phyloP scores from a whole-genome alignment of 2,888 invertebrate genomes.

The Petrolisthes manimaculis region DNA sequence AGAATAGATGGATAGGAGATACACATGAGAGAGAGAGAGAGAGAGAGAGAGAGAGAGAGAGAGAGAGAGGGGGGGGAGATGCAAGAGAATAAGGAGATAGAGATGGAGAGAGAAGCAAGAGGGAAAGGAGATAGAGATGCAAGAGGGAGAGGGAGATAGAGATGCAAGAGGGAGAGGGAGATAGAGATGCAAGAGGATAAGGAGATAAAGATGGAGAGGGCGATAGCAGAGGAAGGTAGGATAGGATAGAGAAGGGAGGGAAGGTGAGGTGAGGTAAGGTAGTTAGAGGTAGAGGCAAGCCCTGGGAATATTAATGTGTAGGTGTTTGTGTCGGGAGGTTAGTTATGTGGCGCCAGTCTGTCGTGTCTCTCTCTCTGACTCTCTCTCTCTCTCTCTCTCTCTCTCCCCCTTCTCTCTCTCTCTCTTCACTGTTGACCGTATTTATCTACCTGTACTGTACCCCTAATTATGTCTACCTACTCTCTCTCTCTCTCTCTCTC shows the following conservation, averaged over 20 bases:
- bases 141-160: neutral
- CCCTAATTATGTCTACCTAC: neutral
- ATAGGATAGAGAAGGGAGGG: neutral
- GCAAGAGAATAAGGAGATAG: neutral
- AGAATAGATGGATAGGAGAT: neutral
- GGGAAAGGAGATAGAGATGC: neutral
- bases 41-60: neutral
- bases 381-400: neutral
- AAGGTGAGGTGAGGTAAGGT: neutral
- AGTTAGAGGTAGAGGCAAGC: neutral
- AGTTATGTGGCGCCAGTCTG: neutral
- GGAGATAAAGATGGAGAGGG: constrained; percentile 8
- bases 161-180: neutral
- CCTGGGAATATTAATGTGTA: neutral
- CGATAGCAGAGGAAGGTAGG: neutral
- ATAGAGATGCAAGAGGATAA: neutral
- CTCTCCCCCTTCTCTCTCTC: neutral
- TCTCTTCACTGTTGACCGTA: neutral
- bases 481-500: neutral
- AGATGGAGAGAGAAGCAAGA: neutral
- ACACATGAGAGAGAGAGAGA: no score
- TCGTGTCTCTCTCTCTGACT: neutral
- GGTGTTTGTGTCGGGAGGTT: constrained; percentile 1
- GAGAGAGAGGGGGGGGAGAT: neutral
- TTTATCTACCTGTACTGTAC: neutral